Conservation (phyloP, 2,888 invertebrate species). For the Eupithecia dodoneata region DNA sequence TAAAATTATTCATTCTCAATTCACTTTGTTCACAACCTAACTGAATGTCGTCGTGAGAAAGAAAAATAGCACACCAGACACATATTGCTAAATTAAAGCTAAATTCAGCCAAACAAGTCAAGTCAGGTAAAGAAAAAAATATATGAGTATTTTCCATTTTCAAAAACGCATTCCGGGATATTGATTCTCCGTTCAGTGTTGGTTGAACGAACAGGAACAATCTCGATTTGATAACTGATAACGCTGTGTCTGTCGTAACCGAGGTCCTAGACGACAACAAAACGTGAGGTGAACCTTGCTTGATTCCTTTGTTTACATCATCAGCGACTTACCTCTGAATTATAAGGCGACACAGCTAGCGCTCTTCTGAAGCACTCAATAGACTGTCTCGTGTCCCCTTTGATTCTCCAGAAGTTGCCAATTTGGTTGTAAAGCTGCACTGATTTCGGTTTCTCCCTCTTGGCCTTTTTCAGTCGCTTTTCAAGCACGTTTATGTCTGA, state of each 20-base stretch:
- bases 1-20: neutral
- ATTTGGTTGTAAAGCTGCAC: constrained; percentile 95
- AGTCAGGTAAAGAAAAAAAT: neutral
- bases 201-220: neutral
- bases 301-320: neutral
- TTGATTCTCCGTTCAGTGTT: neutral
- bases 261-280: neutral
- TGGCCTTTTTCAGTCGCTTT: constrained; percentile 89
- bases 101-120: no score
- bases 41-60: neutral
- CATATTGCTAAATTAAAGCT: no score
- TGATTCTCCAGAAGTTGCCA: constrained; percentile 95
- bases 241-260: neutral
- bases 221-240: neutral
- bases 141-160: neutral
- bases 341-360: constrained; percentile 92
- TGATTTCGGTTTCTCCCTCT: constrained; percentile 92
- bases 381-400: constrained; percentile 93
- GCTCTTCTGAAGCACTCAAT: constrained; percentile 96
- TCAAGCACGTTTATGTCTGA: constrained; percentile 90
- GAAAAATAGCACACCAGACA: no score
- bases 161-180: neutral
- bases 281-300: neutral
- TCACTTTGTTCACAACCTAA: neutral
- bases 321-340: constrained; percentile 87